These are phyloP conservation scores for Macaca fascicularis DNA, from an alignment of 2,113 vertebrate genomes.

Conservation along the genomic window T2T-MFA8v1.1 NC_088386.1:85445501-85446000, in stretches of 20 bases:
- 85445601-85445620: constrained; percentile 29
- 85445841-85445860: not conserved
- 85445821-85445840: not conserved
- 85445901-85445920: not conserved
- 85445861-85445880: not conserved
- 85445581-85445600: not conserved
- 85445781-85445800: not conserved
- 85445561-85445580: not conserved
- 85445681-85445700: not conserved
- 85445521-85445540: not conserved
- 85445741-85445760: not conserved
- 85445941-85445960: not conserved
- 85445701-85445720: not conserved
- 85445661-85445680: not conserved
- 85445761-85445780: not conserved
- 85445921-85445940: constrained; percentile 4
- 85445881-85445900: constrained; percentile 1
- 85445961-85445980: not conserved
- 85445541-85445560: not conserved
- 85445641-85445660: not conserved
- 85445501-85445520: not conserved
- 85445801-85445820: not conserved
- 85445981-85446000: constrained; percentile 47
- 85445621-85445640: not conserved
- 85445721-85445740: not conserved